Evolutionary conservation across 2,113 vertebrate genomes (phyloP).

Genomic region (Rhodinocichla rosea): DNA sequence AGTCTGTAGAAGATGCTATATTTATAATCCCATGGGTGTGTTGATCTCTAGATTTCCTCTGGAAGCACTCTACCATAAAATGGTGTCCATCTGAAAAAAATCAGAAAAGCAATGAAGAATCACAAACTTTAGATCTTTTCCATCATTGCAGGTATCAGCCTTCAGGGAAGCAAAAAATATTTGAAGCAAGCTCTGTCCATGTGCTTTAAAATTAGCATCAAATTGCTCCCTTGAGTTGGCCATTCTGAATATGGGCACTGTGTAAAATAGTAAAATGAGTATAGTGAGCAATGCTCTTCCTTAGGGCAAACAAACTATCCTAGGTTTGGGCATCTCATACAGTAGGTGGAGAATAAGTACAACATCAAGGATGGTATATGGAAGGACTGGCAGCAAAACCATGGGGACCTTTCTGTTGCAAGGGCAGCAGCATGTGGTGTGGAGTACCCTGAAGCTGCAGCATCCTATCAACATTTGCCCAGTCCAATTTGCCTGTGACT

Average conservation of each 20-base stretch:
- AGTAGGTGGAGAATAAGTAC: background rate
- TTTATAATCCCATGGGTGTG: background rate
- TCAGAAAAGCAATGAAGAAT: background rate
- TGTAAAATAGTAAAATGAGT: background rate
- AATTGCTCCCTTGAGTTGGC: background rate
- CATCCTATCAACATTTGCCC: background rate
- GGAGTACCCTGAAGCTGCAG: background rate
- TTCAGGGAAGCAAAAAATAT: background rate
- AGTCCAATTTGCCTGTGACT: background rate
- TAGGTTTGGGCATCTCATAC: background rate
- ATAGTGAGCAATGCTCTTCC: background rate
- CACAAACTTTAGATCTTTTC: background rate
- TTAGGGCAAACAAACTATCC: background rate
- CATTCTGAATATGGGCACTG: accelerated
- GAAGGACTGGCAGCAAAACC: background rate
- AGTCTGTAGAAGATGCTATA: background rate
- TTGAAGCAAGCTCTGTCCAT: background rate
- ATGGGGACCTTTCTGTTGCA: accelerated
- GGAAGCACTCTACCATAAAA: background rate
- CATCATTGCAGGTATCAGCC: background rate
- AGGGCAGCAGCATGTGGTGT: background rate
- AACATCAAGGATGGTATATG: background rate
- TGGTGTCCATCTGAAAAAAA: background rate
- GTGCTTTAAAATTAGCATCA: background rate
- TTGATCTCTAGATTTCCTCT: background rate